Percentiles rank a stretch among this genome's conserved stretches.
These are phyloP conservation scores for Danio aesculapii DNA, from an alignment of 2,797 vertebrate species.

Conservation along the genomic window DNA sequence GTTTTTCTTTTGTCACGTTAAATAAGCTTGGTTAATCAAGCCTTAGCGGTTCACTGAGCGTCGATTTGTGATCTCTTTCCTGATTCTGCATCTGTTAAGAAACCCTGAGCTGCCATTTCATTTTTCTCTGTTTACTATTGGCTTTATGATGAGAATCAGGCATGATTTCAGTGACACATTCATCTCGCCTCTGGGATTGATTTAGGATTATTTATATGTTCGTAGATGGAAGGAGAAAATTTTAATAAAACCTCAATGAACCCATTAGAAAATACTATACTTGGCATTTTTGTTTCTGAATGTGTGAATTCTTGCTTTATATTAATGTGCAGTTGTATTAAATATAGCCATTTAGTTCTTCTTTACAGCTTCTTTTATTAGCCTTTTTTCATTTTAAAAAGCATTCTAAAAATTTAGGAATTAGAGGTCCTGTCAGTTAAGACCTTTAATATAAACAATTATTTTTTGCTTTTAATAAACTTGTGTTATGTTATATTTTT, in stretches of 20 bases:
- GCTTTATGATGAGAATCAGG: slow-evolving; percentile 51
- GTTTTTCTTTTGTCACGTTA: slow-evolving; percentile 34
- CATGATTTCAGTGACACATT: slow-evolving; percentile 57
- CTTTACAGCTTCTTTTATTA: slow-evolving; percentile 7
- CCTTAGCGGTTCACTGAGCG: neutral
- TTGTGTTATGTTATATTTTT: no score
- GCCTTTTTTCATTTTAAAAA: slow-evolving; percentile 19
- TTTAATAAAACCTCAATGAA: slow-evolving; percentile 18
- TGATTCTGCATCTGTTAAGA: neutral
- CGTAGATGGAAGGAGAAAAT: neutral
- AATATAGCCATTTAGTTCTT: slow-evolving; percentile 10
- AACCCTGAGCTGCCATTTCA: neutral
- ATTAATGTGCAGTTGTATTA: slow-evolving; percentile 40
- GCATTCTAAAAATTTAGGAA: neutral
- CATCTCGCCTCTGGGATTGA: neutral
- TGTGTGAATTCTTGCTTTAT: slow-evolving; percentile 27
- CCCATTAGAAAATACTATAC: slow-evolving; percentile 34
- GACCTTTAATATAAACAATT: neutral
- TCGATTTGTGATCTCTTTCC: slow-evolving; percentile 15
- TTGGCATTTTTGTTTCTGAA: slow-evolving; percentile 26
- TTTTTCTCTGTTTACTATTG: slow-evolving; percentile 38
- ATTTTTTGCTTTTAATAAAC: no score
- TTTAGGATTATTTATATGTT: neutral
- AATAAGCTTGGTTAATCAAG: slow-evolving; percentile 41
- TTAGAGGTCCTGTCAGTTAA: neutral